Evolutionary conservation across 2,113 vertebrate genomes (phyloP).

Genomic region (Pipra filicauda): DNA sequence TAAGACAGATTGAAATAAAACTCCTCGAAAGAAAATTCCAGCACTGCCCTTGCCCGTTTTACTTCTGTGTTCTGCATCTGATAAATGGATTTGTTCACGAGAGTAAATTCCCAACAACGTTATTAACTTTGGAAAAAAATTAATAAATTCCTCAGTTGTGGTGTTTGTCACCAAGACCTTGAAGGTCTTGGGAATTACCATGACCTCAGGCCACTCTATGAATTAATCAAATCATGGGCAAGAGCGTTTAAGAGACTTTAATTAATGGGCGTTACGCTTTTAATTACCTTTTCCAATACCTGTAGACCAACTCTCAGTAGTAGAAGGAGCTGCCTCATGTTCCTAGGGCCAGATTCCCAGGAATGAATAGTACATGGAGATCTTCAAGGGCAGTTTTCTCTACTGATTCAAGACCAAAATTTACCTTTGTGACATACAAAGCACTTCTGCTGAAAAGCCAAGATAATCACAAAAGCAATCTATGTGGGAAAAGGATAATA

Average conservation of each 20-base stretch:
- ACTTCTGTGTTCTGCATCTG: not conserved
- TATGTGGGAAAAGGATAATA: not conserved
- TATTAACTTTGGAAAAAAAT: not conserved
- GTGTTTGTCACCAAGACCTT: not conserved
- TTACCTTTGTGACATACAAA: not conserved
- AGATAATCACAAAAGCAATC: not conserved
- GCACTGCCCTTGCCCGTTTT: not conserved
- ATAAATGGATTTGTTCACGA: not conserved
- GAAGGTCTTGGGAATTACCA: not conserved
- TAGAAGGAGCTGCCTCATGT: not conserved
- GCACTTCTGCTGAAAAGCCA: not conserved
- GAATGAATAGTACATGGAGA: not conserved
- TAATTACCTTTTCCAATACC: conserved; percentile 8
- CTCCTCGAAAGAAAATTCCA: not conserved
- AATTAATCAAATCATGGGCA: not conserved
- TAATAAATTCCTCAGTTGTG: not conserved
- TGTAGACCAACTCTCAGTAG: not conserved
- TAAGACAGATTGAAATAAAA: not conserved
- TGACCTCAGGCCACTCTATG: not conserved
- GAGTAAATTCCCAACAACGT: not conserved
- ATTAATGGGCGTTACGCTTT: not conserved
- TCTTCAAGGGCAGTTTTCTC: not conserved
- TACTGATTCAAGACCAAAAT: not conserved
- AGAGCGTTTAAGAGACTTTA: not conserved
- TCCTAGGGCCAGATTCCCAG: not conserved